phyloP scores from a whole-genome alignment of 2,888 invertebrate species.

The Epinotia demarniana region DNA sequence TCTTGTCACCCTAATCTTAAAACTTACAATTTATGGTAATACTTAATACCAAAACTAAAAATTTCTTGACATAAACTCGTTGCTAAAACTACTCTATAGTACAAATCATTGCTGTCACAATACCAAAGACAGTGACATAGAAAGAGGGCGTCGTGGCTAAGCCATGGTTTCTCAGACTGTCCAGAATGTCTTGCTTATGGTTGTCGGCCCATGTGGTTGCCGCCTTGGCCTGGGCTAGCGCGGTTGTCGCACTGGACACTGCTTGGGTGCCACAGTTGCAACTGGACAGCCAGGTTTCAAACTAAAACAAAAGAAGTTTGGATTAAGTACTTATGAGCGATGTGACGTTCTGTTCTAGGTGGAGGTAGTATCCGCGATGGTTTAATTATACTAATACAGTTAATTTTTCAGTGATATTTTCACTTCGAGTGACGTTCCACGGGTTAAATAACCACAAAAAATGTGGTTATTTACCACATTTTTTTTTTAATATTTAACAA shows the following conservation, averaged over 20 bases:
- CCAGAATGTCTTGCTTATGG: slow-evolving; percentile 64
- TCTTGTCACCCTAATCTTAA: slow-evolving; percentile 50
- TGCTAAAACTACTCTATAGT: neutral
- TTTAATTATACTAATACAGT: too few relatives aligned
- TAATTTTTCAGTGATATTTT: too few relatives aligned
- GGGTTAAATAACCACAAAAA: too few relatives aligned
- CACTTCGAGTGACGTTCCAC: too few relatives aligned
- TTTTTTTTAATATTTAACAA: too few relatives aligned
- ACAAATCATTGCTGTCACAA: neutral
- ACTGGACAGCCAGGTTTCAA: slow-evolving; percentile 63
- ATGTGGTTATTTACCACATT: too few relatives aligned
- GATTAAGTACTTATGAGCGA: too few relatives aligned
- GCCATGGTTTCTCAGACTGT: slow-evolving; percentile 56
- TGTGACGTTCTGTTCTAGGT: too few relatives aligned
- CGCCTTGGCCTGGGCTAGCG: slow-evolving; percentile 55
- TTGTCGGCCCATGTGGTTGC: slow-evolving; percentile 62
- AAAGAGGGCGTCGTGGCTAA: slow-evolving; percentile 54
- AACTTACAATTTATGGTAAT: neutral
- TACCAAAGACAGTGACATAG: slow-evolving; percentile 46
- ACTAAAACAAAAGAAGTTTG: slow-evolving; percentile 57
- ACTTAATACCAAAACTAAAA: slow-evolving; percentile 33
- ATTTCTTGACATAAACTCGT: slow-evolving; percentile 38
- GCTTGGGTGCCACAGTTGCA: slow-evolving; percentile 64
- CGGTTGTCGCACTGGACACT: slow-evolving; percentile 52
- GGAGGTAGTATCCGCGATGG: too few relatives aligned